phyloP scores from a whole-genome alignment of 2,797 vertebrate species.

The Arctocebus calabarensis region DNA sequence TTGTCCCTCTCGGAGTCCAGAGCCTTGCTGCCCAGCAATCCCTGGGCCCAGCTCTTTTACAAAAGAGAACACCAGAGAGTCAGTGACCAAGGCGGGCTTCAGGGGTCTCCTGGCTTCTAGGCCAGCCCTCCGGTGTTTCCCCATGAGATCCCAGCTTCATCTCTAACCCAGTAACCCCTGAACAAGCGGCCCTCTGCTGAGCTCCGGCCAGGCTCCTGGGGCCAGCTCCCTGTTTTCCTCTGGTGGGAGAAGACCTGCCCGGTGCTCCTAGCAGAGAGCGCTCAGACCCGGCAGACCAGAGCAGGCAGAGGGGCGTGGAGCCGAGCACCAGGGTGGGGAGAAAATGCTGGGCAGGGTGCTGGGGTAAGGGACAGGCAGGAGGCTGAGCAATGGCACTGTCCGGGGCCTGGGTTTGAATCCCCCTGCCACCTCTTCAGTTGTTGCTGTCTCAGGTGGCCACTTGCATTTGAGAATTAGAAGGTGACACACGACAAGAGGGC shows the following conservation, averaged over 20 bases:
- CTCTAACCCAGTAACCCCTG: neutral
- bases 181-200: neutral
- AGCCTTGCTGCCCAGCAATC: fast-evolving
- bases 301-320: neutral
- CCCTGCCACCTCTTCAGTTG: neutral
- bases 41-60: neutral
- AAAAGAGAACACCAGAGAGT: neutral
- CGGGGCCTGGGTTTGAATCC: conserved; percentile 51
- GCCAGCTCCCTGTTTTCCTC: neutral
- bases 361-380: conserved; percentile 84
- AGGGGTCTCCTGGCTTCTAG: neutral
- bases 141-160: neutral
- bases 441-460: neutral
- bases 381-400: conserved; percentile 71
- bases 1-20: neutral
- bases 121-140: neutral
- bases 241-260: neutral
- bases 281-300: neutral
- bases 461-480: neutral
- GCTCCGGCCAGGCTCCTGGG: neutral
- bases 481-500: neutral
- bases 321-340: too few species aligned
- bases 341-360: conserved; percentile 61
- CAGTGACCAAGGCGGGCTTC: neutral
- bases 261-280: neutral